phyloP scores from a whole-genome alignment of 1,140 invertebrate species.

The Ylistrum balloti region DNA sequence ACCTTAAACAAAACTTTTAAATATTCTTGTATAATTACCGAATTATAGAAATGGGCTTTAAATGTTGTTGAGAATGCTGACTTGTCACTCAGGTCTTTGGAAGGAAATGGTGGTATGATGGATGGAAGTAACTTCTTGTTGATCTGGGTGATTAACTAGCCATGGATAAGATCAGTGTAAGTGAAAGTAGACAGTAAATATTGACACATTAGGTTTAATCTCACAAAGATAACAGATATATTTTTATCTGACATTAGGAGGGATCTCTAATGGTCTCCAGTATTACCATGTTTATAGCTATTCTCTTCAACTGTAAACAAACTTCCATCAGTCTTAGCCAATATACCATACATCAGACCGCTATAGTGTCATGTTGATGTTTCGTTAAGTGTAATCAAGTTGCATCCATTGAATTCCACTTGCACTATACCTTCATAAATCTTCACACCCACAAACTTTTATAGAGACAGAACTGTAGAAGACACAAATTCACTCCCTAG shows the following conservation, averaged over 20 bases:
- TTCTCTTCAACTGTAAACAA: background rate
- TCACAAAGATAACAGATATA: background rate
- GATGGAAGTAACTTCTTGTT: background rate
- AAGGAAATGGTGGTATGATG: background rate
- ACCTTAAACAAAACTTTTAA: background rate
- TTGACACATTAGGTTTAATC: constrained; percentile 19
- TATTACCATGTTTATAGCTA: background rate
- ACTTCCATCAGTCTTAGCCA: background rate
- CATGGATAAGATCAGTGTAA: constrained; percentile 14
- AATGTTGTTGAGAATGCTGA: background rate
- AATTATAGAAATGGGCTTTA: background rate
- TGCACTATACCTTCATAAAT: background rate
- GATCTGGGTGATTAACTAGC: background rate
- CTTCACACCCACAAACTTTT: background rate
- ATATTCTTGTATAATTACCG: too few relatives aligned
- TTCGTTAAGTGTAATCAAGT: background rate
- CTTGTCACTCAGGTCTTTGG: background rate
- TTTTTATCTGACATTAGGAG: background rate
- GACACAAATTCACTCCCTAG: too few relatives aligned
- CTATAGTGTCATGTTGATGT: background rate
- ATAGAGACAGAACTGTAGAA: too few relatives aligned
- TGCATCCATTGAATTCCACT: background rate
- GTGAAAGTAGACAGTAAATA: background rate
- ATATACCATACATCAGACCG: background rate
- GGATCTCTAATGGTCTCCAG: background rate